Evolutionary conservation across 2,797 vertebrate species (phyloP).

Genomic region (Hydrophis major): DNA sequence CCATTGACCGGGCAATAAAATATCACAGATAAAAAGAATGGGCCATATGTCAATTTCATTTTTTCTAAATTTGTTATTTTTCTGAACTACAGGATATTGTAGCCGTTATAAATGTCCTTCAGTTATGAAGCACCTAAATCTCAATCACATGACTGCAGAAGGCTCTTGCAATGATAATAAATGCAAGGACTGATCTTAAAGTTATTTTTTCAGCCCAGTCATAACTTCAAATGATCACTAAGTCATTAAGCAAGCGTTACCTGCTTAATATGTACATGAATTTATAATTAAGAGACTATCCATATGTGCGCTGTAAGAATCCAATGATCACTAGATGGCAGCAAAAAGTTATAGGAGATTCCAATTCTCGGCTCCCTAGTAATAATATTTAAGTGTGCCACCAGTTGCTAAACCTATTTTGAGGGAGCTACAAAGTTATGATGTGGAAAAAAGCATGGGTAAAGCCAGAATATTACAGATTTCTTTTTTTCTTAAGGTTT

Average conservation of each 20-base stretch:
- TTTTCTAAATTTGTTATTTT: not conserved
- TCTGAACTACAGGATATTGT: not conserved
- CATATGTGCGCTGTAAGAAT: not conserved
- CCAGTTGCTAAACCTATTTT: not conserved
- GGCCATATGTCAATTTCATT: not conserved
- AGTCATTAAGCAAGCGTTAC: not conserved
- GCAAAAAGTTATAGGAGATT: not conserved
- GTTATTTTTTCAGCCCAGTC: not conserved
- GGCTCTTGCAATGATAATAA: not conserved
- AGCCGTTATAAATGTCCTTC: not conserved
- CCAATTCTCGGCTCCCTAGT: not conserved
- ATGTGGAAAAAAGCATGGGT: not conserved
- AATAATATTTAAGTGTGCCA: not conserved
- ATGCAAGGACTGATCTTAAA: not conserved
- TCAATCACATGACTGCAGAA: not conserved
- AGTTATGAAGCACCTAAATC: not conserved
- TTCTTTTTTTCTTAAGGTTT: not conserved
- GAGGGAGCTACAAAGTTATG: not conserved
- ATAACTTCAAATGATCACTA: not conserved
- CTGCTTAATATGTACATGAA: not conserved
- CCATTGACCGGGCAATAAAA: not conserved
- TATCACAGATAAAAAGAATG: not conserved
- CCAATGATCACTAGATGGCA: not conserved
- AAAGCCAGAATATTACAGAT: not conserved
- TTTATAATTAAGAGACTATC: not conserved